These are phyloP conservation scores for Eulimnadia texana DNA, from an alignment of 1,140 invertebrate genomes.

Conservation along the genomic window DNA sequence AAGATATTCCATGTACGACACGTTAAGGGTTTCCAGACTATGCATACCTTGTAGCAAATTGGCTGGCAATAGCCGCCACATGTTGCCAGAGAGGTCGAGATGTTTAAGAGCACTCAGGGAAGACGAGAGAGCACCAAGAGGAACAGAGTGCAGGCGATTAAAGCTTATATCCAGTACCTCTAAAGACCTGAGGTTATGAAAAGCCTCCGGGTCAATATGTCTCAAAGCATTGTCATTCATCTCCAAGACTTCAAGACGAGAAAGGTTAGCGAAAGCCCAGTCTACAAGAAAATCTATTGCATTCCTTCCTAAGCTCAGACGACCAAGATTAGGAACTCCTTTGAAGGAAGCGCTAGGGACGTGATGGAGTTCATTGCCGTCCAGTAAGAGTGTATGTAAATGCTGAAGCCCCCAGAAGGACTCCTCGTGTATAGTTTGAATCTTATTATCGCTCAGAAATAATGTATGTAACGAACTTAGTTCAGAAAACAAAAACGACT, in stretches of 20 bases:
- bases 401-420: conserved; percentile 25
- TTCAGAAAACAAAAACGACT: conserved; percentile 28
- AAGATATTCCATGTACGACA: conserved; percentile 11
- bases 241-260: conserved; percentile 9
- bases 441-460: conserved; percentile 17
- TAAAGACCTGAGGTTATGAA: conserved; percentile 53
- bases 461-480: conserved; percentile 13
- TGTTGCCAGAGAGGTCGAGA: conserved; percentile 42
- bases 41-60: not conserved
- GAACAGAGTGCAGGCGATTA: conserved; percentile 51
- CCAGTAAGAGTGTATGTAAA: conserved; percentile 57
- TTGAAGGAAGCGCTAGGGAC: conserved; percentile 44
- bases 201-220: conserved; percentile 35
- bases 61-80: conserved; percentile 24
- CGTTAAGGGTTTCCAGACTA: conserved; percentile 5
- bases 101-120: not conserved
- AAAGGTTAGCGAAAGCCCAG: conserved; percentile 12
- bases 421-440: not conserved
- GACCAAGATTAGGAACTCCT: conserved; percentile 29
- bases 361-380: conserved; percentile 53
- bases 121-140: conserved; percentile 25
- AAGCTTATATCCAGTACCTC: conserved; percentile 51
- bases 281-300: conserved; percentile 45
- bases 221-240: conserved; percentile 16
- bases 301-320: conserved; percentile 60